A percentile compares a stretch with the other conserved stretches of the same genome.
Evolutionary conservation across 37 sponge, comb jelly and placozoan species (phyloP).

Genomic region (Aplysina aerophoba): DNA sequence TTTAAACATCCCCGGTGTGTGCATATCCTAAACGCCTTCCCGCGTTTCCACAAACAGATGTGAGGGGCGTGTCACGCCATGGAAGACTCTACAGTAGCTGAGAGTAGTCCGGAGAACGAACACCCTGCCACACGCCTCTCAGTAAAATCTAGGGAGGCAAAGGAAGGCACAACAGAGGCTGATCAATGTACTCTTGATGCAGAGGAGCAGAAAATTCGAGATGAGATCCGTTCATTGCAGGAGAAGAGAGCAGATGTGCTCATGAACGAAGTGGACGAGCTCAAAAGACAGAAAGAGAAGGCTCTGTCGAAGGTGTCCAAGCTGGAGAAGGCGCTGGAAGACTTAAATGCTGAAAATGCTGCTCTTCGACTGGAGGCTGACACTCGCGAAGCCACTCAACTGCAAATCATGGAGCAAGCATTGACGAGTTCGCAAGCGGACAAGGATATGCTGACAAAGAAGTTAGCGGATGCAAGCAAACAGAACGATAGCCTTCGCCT

Average conservation of each 20-base stretch:
- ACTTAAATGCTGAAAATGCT: conserved; percentile 37
- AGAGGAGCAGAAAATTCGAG: conserved; percentile 60
- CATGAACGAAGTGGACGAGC: conserved; percentile 55
- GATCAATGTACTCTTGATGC: background rate
- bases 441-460: conserved; percentile 45
- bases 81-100: no score
- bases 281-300: conserved; percentile 66
- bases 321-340: conserved; percentile 46
- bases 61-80: no score
- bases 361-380: conserved; percentile 16
- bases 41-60: no score
- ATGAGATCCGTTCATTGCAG: conserved; percentile 63
- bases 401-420: conserved; percentile 31
- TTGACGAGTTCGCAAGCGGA: conserved; percentile 30
- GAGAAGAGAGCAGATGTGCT: conserved; percentile 66
- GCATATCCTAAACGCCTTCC: no score
- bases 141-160: no score
- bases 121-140: no score
- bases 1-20: no score
- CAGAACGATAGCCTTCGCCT: conserved; percentile 31
- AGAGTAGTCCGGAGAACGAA: no score
- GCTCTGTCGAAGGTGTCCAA: conserved; percentile 36
- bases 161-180: no score
- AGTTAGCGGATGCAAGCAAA: conserved; percentile 35
- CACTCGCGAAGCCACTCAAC: background rate